Percentiles rank a stretch among this genome's conserved stretches.
Conservation (phyloP, 1,140 invertebrate species). For the Argopecten irradians region DNA sequence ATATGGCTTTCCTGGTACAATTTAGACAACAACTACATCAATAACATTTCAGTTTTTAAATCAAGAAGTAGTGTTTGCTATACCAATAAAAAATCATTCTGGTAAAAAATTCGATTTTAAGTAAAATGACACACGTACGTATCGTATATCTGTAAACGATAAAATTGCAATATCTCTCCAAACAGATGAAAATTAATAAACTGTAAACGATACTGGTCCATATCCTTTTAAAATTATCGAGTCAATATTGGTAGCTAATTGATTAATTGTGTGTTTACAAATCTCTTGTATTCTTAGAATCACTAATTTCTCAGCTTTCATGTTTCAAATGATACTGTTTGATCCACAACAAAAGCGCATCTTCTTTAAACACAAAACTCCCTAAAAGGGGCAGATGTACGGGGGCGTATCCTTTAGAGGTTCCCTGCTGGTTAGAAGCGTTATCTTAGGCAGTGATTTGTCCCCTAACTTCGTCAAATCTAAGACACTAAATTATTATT, state of each 20-base stretch:
- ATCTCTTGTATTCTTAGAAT: not conserved
- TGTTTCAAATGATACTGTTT: not conserved
- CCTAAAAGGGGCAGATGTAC: slow-evolving; percentile 40
- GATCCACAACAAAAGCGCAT: not conserved
- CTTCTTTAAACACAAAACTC: not conserved
- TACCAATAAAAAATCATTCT: too few relatives aligned
- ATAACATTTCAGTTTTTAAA: too few relatives aligned
- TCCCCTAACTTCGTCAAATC: slow-evolving; percentile 30
- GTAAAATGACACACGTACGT: too few relatives aligned
- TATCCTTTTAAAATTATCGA: not conserved
- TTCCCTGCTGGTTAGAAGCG: slow-evolving; percentile 35
- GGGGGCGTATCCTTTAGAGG: slow-evolving; percentile 16
- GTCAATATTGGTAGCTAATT: not conserved
- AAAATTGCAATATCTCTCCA: too few relatives aligned
- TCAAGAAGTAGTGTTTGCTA: too few relatives aligned
- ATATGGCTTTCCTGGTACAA: too few relatives aligned
- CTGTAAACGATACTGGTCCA: not conserved
- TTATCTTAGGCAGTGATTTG: slow-evolving; percentile 33
- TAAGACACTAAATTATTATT: slow-evolving; percentile 33
- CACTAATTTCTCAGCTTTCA: not conserved
- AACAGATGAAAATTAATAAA: too few relatives aligned
- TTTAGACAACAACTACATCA: too few relatives aligned
- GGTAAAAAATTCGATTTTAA: too few relatives aligned
- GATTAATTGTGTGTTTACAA: not conserved
- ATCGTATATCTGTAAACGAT: too few relatives aligned